A percentile compares a stretch with the other conserved stretches of the same genome.
These are phyloP conservation scores for Cryptoblepharus egeriae DNA, from an alignment of 2,797 vertebrate genomes.

Conservation along the genomic window DNA sequence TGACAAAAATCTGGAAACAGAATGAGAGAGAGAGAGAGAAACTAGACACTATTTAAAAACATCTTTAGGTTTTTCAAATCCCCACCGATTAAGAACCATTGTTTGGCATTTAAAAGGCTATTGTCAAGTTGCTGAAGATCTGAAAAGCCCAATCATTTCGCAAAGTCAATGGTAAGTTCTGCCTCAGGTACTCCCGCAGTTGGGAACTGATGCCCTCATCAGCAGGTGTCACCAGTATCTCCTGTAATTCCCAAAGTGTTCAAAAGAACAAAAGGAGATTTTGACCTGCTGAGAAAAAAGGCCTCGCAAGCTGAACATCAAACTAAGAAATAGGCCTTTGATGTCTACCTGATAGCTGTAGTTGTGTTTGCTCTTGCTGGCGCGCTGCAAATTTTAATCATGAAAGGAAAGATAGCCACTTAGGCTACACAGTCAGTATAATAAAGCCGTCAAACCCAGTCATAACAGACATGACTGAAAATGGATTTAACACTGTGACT, in stretches of 20 bases:
- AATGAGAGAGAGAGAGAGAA: not conserved
- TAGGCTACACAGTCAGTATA: conserved; percentile 47
- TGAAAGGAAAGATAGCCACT: conserved; percentile 53
- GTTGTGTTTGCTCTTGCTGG: conserved; percentile 44
- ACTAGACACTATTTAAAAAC: conserved; percentile 9
- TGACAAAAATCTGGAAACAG: not conserved
- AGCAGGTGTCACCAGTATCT: conserved; percentile 48
- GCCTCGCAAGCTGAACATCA: conserved; percentile 59
- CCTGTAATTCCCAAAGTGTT: conserved; percentile 53
- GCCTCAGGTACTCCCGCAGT: conserved; percentile 43
- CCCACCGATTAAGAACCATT: conserved; percentile 42
- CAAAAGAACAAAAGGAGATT: conserved; percentile 68
- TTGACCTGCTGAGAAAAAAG: conserved; percentile 45
- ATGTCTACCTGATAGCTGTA: conserved; percentile 55
- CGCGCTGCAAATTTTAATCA: conserved; percentile 53
- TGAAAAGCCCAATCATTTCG: conserved; percentile 45
- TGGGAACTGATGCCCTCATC: conserved; percentile 44
- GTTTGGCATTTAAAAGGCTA: conserved; percentile 17
- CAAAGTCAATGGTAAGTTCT: conserved; percentile 45
- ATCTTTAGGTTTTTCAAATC: conserved; percentile 40
- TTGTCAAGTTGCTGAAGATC: conserved; percentile 28
- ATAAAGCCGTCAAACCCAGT: conserved; percentile 59
- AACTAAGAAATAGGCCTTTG: conserved; percentile 66
- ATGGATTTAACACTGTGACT: conserved; percentile 52
- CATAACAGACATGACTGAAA: conserved; percentile 46